Evolutionary conservation across 1,140 invertebrate genomes (phyloP).

Genomic region (Bilobella aurantiaca): DNA sequence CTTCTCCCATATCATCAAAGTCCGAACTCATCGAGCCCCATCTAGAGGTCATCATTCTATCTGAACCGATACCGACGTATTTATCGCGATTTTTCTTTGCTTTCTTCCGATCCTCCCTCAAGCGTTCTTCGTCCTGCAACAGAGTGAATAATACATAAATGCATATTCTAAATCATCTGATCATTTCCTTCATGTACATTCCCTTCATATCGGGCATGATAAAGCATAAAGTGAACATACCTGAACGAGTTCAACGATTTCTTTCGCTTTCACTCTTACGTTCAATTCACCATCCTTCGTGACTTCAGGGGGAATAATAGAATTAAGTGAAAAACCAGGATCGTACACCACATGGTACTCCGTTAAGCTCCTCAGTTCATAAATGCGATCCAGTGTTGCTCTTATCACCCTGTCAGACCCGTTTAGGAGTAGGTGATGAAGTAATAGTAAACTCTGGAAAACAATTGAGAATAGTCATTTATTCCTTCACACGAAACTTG

Average conservation of each 20-base stretch:
- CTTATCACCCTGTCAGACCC: conserved; percentile 97
- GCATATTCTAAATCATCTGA: too few species aligned
- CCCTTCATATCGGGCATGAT: too few species aligned
- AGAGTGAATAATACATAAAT: conserved; percentile 67
- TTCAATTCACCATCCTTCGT: conserved; percentile 34
- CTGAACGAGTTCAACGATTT: conserved; percentile 34
- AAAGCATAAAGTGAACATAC: too few species aligned
- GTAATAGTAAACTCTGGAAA: conserved; percentile 78
- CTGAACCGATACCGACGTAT: conserved; percentile 79
- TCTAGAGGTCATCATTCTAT: conserved; percentile 45
- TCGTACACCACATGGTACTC: conserved; percentile 54
- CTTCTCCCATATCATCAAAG: too few species aligned
- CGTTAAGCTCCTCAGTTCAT: conserved; percentile 87
- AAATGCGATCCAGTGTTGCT: conserved; percentile 90
- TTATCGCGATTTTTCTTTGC: conserved; percentile 98
- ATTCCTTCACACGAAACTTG: too few species aligned
- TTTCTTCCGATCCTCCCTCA: conserved; percentile 94
- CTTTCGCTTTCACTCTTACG: conserved; percentile 33
- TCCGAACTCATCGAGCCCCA: too few species aligned
- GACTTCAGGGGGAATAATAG: conserved; percentile 30
- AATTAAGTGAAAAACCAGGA: conserved; percentile 29
- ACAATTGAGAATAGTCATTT: too few species aligned
- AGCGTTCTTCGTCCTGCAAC: conserved; percentile 91
- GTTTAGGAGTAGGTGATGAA: conserved; percentile 88
- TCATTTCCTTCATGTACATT: too few species aligned